A percentile compares a stretch with the other conserved stretches of the same genome.
phyloP scores from a whole-genome alignment of 1,140 invertebrate genomes.

The Cepaea nemoralis region DNA sequence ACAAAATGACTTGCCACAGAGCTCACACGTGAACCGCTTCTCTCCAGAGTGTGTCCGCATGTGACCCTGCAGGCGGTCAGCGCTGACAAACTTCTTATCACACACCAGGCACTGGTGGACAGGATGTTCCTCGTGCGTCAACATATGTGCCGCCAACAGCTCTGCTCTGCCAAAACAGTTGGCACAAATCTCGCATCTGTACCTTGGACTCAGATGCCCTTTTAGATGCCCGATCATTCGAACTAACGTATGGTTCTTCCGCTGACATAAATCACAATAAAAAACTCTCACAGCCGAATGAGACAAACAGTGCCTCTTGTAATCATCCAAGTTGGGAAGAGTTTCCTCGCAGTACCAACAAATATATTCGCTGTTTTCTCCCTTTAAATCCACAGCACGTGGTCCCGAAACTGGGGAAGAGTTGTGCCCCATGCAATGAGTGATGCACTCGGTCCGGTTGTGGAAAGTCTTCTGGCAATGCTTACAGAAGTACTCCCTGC shows the following conservation, averaged over 20 bases:
- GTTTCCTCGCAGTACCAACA: slow-evolving; percentile 29
- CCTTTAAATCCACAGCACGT: background rate
- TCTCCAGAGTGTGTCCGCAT: slow-evolving; percentile 92
- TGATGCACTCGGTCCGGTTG: slow-evolving; percentile 17
- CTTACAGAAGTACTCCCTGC: slow-evolving; percentile 11
- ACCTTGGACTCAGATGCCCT: slow-evolving; percentile 26
- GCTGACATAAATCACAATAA: slow-evolving; percentile 31
- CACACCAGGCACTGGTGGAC: slow-evolving; percentile 83
- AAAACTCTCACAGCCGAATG: slow-evolving; percentile 29
- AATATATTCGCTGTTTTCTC: background rate
- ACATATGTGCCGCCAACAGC: slow-evolving; percentile 81
- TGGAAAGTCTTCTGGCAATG: slow-evolving; percentile 17
- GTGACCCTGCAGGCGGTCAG: slow-evolving; percentile 93
- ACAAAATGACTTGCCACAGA: slow-evolving; percentile 86
- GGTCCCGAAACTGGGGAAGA: background rate
- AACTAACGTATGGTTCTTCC: slow-evolving; percentile 23
- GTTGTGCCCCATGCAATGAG: slow-evolving; percentile 3
- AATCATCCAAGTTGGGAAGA: slow-evolving; percentile 8
- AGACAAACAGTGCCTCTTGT: slow-evolving; percentile 13
- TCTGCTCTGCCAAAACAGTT: slow-evolving; percentile 82
- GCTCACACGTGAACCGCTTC: slow-evolving; percentile 90
- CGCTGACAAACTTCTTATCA: slow-evolving; percentile 90
- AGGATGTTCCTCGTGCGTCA: slow-evolving; percentile 42
- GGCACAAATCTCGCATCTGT: slow-evolving; percentile 79
- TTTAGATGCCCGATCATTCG: slow-evolving; percentile 30